Evolutionary conservation across 1,140 invertebrate species (phyloP), one percentile per base, ranked within the genome.

Genomic region (Trichomalopsis sarcophagae): DNA sequence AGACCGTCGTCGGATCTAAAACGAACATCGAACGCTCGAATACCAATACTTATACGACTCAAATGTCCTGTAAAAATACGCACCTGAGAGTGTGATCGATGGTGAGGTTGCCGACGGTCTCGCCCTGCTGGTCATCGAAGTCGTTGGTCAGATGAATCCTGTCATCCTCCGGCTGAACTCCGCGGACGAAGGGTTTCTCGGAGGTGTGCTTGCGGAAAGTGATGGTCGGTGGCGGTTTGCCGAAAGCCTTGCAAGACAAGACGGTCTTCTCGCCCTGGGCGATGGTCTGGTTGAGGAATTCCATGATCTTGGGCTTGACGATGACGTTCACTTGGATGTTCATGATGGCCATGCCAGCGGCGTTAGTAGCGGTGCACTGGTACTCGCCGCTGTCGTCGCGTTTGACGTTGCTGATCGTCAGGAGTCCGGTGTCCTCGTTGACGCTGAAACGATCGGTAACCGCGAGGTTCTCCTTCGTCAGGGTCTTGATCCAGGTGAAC

Each of bases 281-380:
- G 1, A 95, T 94, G 1, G 96, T 97, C 0, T 95, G 94, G 90
- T 98, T 98, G 30, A 95, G 91, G 78, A 97, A 94, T 89, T 97
- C 95, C 88, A 95, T 96, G 88, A 98, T 96, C 89, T 95, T 95
- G 0, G 97, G 97, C 88, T 96, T 97, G 0, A 97, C 95, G 47
- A 97, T 92, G 1, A 97, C 96, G 89, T 94, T 94, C 0, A 96
- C 93, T 81, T 92, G 91, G 3, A 98, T 94, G 86, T 94, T 94
- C 73, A 96, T 94, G 47, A 93, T 94, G 5, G 94, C 94, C 36
- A 94, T 92, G 0, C 97, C 98, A 13, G 97, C 98, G 21, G 94
- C 93, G 90, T 98, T 99, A 71, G 94, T 94, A 0, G 98, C 98
- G 40, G 95, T 95, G 90, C 98, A 99, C 71, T 95, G 96, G 89